Conservation (phyloP, 2,888 invertebrate genomes). For the Scaptomyza caliginosa region DNA sequence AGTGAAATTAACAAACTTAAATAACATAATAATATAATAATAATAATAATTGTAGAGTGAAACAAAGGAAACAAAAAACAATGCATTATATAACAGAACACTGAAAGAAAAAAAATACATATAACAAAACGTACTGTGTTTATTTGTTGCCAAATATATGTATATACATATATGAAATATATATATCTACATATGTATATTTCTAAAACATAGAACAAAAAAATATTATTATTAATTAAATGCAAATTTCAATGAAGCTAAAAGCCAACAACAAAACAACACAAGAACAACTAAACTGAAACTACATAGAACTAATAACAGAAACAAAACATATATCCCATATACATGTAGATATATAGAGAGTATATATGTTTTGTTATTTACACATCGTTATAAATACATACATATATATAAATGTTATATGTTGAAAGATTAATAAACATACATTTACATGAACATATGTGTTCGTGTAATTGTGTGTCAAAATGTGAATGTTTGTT, state of each 20-base stretch:
- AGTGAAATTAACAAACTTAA: slow-evolving; percentile 75
- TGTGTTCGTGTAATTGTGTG: slow-evolving; percentile 37
- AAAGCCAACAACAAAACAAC: slow-evolving; percentile 52
- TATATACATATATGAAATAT: slow-evolving; percentile 53
- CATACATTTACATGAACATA: slow-evolving; percentile 10
- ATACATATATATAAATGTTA: slow-evolving; percentile 21
- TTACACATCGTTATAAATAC: slow-evolving; percentile 43
- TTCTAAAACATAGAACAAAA: slow-evolving; percentile 53
- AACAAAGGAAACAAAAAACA: slow-evolving; percentile 18
- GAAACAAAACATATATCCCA: slow-evolving; percentile 22
- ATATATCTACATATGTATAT: slow-evolving; percentile 77
- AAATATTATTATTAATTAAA: slow-evolving; percentile 35
- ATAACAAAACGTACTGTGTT: slow-evolving; percentile 84
- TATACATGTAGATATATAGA: slow-evolving; percentile 1
- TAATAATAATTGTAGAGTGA: slow-evolving; percentile 35
- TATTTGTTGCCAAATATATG: slow-evolving; percentile 83
- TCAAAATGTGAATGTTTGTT: slow-evolving; percentile 61
- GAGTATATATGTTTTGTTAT: slow-evolving; percentile 48
- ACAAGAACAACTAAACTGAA: slow-evolving; percentile 29
- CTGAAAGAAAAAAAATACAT: slow-evolving; percentile 58
- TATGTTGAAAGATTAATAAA: not conserved
- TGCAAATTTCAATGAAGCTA: slow-evolving; percentile 49
- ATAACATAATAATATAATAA: slow-evolving; percentile 40
- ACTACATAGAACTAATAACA: slow-evolving; percentile 39
- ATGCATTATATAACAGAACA: slow-evolving; percentile 43